A percentile compares a stretch with the other conserved stretches of the same genome.
phyloP scores from a whole-genome alignment of 2,888 invertebrate genomes.

The Antheraea yamamai region DNA sequence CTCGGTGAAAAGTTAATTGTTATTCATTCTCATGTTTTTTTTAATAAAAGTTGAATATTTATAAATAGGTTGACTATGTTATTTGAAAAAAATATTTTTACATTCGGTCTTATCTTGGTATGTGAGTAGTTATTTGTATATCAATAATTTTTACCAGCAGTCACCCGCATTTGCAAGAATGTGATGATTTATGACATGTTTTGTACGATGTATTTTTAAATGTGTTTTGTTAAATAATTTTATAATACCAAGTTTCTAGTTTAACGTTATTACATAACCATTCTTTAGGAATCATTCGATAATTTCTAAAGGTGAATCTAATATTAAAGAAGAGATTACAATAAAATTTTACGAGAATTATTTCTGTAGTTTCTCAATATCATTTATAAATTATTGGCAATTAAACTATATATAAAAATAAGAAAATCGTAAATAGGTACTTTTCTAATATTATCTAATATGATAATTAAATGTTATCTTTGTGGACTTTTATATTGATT shows the following conservation, averaged over 20 bases:
- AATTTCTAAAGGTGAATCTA: not conserved
- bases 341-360: not conserved
- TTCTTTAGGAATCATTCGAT: not conserved
- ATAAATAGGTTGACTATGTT: not conserved
- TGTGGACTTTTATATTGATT: not conserved
- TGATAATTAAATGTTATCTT: not conserved
- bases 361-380: not conserved
- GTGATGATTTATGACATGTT: not conserved
- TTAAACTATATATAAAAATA: no score
- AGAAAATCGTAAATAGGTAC: no score
- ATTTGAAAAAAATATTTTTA: conserved; percentile 5
- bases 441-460: no score
- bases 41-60: not conserved
- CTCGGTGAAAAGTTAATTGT: conserved; percentile 40
- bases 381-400: no score
- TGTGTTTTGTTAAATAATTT: not conserved
- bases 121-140: conserved; percentile 1
- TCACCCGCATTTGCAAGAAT: not conserved
- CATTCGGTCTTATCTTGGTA: conserved; percentile 17
- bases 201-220: not conserved
- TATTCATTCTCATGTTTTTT: not conserved
- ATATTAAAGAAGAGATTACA: not conserved
- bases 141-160: not conserved
- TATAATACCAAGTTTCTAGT: not conserved
- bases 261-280: not conserved